Conservation (phyloP, 2,797 vertebrate genomes). For the Graptemys geographica region DNA sequence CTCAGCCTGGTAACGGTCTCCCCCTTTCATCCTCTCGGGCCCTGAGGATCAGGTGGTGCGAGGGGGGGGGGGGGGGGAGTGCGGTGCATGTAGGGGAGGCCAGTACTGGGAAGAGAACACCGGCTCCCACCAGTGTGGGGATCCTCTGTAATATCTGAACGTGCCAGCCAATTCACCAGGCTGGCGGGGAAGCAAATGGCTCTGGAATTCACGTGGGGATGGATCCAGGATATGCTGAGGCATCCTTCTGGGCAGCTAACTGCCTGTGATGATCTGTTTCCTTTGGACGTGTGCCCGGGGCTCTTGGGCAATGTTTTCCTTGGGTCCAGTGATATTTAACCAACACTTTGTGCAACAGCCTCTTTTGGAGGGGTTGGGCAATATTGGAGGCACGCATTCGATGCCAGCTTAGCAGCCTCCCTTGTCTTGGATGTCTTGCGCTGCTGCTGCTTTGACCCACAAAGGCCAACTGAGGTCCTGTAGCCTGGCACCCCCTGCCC, state of each 20-base stretch:
- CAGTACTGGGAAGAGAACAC: background rate
- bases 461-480: background rate
- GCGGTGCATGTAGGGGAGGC: background rate
- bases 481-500: background rate
- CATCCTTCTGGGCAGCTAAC: background rate
- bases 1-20: background rate
- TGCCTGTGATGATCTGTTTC: background rate
- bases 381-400: background rate
- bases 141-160: background rate
- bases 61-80: background rate
- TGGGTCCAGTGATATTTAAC: background rate
- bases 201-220: background rate
- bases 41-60: background rate
- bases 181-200: background rate
- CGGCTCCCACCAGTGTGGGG: fast-evolving
- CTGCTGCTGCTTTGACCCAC: background rate
- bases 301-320: background rate
- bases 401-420: background rate
- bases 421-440: background rate
- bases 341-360: background rate
- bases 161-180: background rate
- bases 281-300: background rate
- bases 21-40: background rate
- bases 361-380: background rate
- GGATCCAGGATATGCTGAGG: background rate